phyloP scores from a whole-genome alignment of 2,113 vertebrate species.

The Ahaetulla prasina region DNA sequence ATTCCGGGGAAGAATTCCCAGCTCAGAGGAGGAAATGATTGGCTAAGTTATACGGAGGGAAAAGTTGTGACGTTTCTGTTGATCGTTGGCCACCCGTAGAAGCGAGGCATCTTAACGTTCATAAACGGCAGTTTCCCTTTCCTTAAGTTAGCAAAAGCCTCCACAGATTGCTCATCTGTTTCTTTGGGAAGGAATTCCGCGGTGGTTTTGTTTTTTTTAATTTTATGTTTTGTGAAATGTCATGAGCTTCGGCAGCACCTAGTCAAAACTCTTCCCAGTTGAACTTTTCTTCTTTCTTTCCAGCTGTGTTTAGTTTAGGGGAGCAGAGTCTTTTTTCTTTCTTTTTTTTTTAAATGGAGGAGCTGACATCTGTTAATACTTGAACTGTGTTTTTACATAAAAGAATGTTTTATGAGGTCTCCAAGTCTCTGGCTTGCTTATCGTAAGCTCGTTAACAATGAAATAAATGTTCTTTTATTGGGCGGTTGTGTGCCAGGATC shows the following conservation, averaged over 20 bases:
- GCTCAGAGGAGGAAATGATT: neutral
- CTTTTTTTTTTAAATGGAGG: neutral
- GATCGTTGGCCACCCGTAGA: neutral
- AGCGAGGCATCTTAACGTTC: neutral
- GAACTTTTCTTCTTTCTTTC: neutral
- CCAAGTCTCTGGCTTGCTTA: neutral
- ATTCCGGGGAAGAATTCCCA: neutral
- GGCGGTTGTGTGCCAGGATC: neutral
- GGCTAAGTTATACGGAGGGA: neutral
- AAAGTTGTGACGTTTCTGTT: neutral
- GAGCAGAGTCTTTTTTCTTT: neutral
- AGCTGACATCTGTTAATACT: neutral
- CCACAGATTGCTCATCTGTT: neutral
- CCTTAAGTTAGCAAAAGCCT: neutral
- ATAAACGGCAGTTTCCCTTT: neutral
- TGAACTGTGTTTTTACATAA: conserved; percentile 12
- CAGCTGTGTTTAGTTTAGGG: conserved; percentile 11
- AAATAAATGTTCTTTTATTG: conserved; percentile 3
- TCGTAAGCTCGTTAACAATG: neutral
- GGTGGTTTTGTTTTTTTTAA: neutral
- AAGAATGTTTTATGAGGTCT: conserved; percentile 13
- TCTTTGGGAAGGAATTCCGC: neutral
- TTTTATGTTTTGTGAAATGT: neutral
- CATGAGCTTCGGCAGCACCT: neutral
- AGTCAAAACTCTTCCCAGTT: conserved; percentile 12